Conservation (phyloP, 2,113 vertebrate species). For the Eubucco bourcierii region DNA sequence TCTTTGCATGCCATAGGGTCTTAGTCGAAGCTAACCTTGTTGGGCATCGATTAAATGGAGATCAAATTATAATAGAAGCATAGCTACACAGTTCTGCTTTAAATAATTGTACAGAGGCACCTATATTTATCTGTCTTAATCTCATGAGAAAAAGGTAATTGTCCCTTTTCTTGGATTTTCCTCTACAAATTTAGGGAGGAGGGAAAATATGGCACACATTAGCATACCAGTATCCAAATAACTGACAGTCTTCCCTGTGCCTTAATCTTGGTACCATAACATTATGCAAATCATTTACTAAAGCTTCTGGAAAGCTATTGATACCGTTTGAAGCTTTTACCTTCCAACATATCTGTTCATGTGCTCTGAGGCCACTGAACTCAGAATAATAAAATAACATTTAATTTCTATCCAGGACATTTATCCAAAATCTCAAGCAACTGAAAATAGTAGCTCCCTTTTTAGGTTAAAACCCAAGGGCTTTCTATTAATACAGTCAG, state of each 20-base stretch:
- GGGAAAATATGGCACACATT: not conserved
- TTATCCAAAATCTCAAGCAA: not conserved
- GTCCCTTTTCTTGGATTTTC: not conserved
- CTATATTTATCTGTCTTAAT: not conserved
- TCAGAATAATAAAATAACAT: conserved; percentile 4
- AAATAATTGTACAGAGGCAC: not conserved
- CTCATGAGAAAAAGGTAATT: not conserved
- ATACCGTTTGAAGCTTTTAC: not conserved
- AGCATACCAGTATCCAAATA: not conserved
- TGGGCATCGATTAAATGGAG: not conserved
- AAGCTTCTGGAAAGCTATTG: not conserved
- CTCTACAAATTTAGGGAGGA: not conserved
- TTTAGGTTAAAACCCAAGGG: not conserved
- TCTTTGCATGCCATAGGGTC: not conserved
- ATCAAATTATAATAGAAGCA: not conserved
- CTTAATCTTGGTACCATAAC: not conserved
- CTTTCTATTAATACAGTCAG: not conserved
- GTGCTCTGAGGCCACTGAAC: not conserved
- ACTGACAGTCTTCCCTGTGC: not conserved
- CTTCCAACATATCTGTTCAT: not conserved
- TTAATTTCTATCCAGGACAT: not conserved
- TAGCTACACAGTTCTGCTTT: not conserved
- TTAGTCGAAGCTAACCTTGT: not conserved
- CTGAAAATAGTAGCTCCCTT: not conserved
- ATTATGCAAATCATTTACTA: not conserved